Base-by-base conservation (phyloP, 2,113 vertebrate genomes). In the Lepus timidus region DNA sequence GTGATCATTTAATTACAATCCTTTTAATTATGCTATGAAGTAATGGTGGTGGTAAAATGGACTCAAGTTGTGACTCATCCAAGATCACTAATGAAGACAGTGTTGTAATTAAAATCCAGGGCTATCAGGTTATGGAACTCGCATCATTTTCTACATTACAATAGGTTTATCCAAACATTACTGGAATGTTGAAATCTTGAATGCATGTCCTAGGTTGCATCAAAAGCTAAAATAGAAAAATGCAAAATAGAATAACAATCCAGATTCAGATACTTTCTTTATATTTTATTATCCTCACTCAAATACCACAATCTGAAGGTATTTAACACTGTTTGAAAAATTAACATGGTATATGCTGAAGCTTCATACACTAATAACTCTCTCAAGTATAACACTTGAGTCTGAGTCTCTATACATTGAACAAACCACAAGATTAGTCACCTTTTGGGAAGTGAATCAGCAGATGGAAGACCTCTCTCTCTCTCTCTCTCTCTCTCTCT, bases 381-480 rank as follows among this genome's bases (percentile, higher is more conserved):
- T 91, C 93, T 91, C 71, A 68, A 73, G 67, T 61, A 19, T 65
- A 74, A 93, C 22, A 68, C 52, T 52, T 86, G 33, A 92, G 12
- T 19, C 85, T 82, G 82, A 94, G 67, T 29, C 14, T 94, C 58
- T 16, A 44, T 62, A 94, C 85, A 84, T n/a, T 71, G 20, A 80
- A 55, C 79, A 55, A 85, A 76, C 68, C 16, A 93, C 64, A 90
- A 44, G 44, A 44, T 44, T 44, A 44, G 44, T 44, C 44, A 1
- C 44, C 44, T 44, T 44, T 44, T 44, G 44, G 44, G 44, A 44
- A 44, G 44, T 44, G 44, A 44, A 44, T 7, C 44, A 44, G 44
- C 44, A 44, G 44, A 44, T 44, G 44, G 44, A 44, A 44, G 44
- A 44, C 7, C 39, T 44, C 7, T 44, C 44, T 7, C 44, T 44